Percentiles rank a stretch among this genome's conserved stretches.
Conservation (phyloP, 2,797 vertebrate genomes). For the Helostoma temminkii region DNA sequence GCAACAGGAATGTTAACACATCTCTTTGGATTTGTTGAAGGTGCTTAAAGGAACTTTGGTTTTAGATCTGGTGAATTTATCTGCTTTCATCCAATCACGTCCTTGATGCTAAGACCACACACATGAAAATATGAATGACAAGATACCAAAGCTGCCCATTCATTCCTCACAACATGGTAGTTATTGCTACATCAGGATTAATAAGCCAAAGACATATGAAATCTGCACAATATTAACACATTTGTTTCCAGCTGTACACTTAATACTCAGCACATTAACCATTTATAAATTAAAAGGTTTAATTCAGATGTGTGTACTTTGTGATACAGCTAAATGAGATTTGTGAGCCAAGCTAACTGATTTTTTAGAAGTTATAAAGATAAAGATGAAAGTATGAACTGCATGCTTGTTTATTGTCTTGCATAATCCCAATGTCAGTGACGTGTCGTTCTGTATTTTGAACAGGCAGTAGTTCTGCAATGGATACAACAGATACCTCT, state of each 20-base stretch:
- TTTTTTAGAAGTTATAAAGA: not conserved
- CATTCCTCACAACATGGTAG: conserved; percentile 20
- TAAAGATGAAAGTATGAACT: not conserved
- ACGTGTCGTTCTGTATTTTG: no score
- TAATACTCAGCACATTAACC: no score
- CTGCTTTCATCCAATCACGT: conserved; percentile 62
- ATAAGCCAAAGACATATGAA: conserved; percentile 1
- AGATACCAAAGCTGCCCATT: conserved; percentile 30
- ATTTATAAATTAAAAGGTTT: not conserved
- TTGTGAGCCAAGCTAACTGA: not conserved
- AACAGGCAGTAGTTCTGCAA: no score
- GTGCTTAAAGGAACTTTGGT: conserved; percentile 63
- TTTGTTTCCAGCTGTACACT: not conserved
- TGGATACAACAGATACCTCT: no score
- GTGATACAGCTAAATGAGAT: not conserved
- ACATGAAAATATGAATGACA: conserved; percentile 54
- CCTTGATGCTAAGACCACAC: conserved; percentile 53
- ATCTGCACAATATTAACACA: not conserved
- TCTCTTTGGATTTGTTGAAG: conserved; percentile 61
- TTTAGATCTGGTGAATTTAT: conserved; percentile 62
- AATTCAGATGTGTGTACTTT: not conserved
- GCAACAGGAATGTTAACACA: conserved; percentile 65
- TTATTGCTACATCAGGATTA: conserved; percentile 38
- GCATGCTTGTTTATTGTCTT: not conserved
- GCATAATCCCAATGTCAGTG: not conserved